A percentile compares a stretch with the other conserved stretches of the same genome.
Evolutionary conservation across 2,888 invertebrate species (phyloP).

Genomic region (Rotaria socialis): DNA sequence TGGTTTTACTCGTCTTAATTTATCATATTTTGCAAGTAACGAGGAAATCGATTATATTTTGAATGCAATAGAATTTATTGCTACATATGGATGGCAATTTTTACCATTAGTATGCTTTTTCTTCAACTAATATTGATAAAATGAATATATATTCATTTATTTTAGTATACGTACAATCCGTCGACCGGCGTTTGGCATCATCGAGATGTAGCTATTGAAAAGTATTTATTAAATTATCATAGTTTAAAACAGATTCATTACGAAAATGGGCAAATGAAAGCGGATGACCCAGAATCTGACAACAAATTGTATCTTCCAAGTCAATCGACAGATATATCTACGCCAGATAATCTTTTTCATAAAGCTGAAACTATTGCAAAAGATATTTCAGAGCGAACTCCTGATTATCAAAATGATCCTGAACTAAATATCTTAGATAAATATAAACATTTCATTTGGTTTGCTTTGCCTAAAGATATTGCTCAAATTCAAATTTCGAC

Average conservation of each 20-base stretch:
- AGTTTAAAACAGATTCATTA: too few relatives aligned
- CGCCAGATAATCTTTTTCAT: not conserved
- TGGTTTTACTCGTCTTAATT: slow-evolving; percentile 45
- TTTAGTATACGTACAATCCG: not conserved
- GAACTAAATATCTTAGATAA: not conserved
- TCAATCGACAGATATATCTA: too few relatives aligned
- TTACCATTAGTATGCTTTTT: not conserved
- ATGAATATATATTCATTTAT: too few relatives aligned
- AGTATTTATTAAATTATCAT: too few relatives aligned
- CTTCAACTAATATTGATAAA: too few relatives aligned
- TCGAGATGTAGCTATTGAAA: not conserved
- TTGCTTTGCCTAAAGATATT: not conserved
- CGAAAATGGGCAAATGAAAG: too few relatives aligned
- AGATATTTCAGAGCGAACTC: not conserved
- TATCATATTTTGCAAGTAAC: slow-evolving; percentile 40
- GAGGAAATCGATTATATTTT: slow-evolving; percentile 45
- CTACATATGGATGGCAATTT: slow-evolving; percentile 43
- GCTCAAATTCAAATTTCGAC: too few relatives aligned
- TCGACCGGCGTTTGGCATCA: not conserved
- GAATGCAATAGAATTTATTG: slow-evolving; percentile 41
- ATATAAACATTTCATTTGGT: not conserved
- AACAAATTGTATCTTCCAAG: too few relatives aligned
- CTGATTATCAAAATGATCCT: not conserved
- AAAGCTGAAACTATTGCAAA: not conserved
- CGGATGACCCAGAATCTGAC: too few relatives aligned